Conservation (phyloP, 2,113 vertebrate species). For the Thamnophis sirtalis region DNA sequence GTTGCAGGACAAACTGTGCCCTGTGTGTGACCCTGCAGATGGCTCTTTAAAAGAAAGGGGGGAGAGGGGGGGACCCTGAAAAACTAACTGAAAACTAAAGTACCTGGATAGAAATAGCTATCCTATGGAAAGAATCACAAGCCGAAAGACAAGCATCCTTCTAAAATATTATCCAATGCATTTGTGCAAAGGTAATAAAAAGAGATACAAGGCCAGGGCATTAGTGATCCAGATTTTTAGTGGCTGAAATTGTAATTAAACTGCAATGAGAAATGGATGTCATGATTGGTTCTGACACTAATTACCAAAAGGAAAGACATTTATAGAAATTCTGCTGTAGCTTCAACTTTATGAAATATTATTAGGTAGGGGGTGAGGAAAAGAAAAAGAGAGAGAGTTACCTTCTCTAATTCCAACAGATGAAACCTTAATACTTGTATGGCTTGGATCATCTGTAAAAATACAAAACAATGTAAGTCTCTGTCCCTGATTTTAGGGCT, state of each 20-base stretch:
- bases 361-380: conserved; percentile 47
- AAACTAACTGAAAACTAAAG: conserved; percentile 51
- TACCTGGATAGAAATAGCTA: conserved; percentile 6
- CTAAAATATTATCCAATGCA: conserved; percentile 40
- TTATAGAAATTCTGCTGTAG: conserved; percentile 86
- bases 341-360: conserved; percentile 68
- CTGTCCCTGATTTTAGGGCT: conserved; percentile 53
- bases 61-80: neutral
- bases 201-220: conserved; percentile 72
- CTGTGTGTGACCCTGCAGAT: conserved; percentile 63
- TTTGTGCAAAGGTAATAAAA: conserved; percentile 70
- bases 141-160: conserved; percentile 42
- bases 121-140: conserved; percentile 21
- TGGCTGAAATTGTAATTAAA: conserved; percentile 95
- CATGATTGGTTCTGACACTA: conserved; percentile 96
- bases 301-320: conserved; percentile 93
- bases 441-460: conserved; percentile 99
- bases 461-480: conserved; percentile 73
- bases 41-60: conserved; percentile 43
- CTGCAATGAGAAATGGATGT: conserved; percentile 85
- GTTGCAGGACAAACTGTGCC: conserved; percentile 61
- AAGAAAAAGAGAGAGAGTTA: conserved; percentile 73
- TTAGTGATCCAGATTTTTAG: conserved; percentile 78
- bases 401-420: conserved; percentile 99
- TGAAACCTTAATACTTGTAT: conserved; percentile 99